phyloP scores from a whole-genome alignment of 2,888 invertebrate genomes.

The Tolmerus cingulatus region DNA sequence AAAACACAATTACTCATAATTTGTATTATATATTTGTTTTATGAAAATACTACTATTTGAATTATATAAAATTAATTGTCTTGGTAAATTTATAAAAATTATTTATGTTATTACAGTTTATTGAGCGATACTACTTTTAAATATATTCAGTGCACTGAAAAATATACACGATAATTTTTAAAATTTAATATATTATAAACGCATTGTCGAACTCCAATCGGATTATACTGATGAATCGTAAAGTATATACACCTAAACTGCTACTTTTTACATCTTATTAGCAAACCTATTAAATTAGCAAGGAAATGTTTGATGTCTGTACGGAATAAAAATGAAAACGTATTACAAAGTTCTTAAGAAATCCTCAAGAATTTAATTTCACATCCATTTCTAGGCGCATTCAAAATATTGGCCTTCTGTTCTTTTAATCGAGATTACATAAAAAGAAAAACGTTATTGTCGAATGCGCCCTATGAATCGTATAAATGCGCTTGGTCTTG shows the following conservation, averaged over 20 bases:
- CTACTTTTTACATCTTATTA: not conserved
- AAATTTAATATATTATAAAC: not conserved
- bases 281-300: not conserved
- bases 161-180: not conserved
- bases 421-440: not conserved
- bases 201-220: not conserved
- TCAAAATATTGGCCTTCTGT: not conserved
- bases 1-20: not conserved
- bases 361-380: not conserved
- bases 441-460: not conserved
- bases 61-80: constrained; percentile 13
- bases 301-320: not conserved
- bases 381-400: not conserved
- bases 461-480: not conserved
- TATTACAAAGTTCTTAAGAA: not conserved
- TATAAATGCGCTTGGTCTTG: not conserved
- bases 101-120: not conserved
- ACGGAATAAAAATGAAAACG: not conserved
- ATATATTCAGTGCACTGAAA: not conserved
- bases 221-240: not conserved
- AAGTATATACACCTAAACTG: not conserved
- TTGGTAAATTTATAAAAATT: constrained; percentile 9
- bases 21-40: not conserved
- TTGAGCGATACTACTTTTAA: not conserved
- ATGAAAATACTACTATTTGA: constrained; percentile 23